Base-by-base conservation (phyloP, 2,888 invertebrate species). In the Mythimna loreyi region DNA sequence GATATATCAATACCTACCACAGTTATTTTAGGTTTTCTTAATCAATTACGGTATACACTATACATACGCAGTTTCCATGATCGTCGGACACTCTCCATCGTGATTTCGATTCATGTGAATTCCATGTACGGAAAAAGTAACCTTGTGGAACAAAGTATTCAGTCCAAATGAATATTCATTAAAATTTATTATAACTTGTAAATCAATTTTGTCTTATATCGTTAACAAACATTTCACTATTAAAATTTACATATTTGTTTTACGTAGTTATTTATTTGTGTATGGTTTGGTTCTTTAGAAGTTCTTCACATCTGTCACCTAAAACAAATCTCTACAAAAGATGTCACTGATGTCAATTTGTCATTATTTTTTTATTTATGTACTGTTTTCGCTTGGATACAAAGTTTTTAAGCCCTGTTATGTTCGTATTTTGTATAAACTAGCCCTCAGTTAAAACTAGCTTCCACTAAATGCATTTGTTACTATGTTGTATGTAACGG, bases 21-120 rank as follows among this genome's bases (percentile, higher is more conserved):
- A 52, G 9, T 19, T 28, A 43, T 3, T 40, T 9, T 3, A 1
- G 45, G 16, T 52, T 49, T 21, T 63, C 23, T 49, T 55, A n/a
- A 21, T 19, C n/a, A 45, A 40, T 9, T 57, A 57, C 13, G 21
- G 21, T 67, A 36, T 19, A 43, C 47, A 56, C 50, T 40, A 76
- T 86, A 97, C 98, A 96, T 96, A 98, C 98, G 98, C 85, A 98
- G 96, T 96, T 97, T 98, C 98, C 98, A 98, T 95, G 98, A 97
- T 96, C 97, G 96, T 94, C 97, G 97, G 82, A 96, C 92, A 82
- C 93, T 94, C 86, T 96, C 95, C 96, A 96, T 96, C 82, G 84
- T 92, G 76, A 77, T 74, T 77, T 78, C 74, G 73, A 70, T 82
- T 87, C 82, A 87, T 74, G 73, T 81, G 79, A 84, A 80, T 82